These are phyloP conservation scores for Prionace glauca DNA, from an alignment of 2,797 vertebrate species.

Conservation along the genomic window DNA sequence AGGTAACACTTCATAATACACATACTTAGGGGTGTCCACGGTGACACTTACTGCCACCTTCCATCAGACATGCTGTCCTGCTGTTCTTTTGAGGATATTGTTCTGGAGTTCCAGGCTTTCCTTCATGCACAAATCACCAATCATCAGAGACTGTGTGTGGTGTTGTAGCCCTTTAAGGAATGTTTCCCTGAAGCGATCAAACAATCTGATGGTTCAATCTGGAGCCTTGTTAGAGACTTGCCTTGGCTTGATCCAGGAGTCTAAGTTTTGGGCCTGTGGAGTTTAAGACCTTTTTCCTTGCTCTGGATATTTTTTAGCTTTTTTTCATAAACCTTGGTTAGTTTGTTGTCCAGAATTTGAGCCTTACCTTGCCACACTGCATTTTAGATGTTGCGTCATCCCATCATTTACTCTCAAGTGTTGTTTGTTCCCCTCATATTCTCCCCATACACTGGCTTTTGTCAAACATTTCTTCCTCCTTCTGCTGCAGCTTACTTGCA, in stretches of 20 bases:
- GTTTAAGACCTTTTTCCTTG: too few relatives aligned
- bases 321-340: too few relatives aligned
- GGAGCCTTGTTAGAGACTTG: too few relatives aligned
- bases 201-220: too few relatives aligned
- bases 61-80: background rate
- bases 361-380: too few relatives aligned
- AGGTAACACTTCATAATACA: background rate
- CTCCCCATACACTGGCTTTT: background rate
- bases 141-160: background rate
- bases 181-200: too few relatives aligned
- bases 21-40: background rate
- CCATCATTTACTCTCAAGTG: background rate
- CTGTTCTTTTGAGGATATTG: background rate
- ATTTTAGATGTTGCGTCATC: background rate
- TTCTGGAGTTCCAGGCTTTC: background rate
- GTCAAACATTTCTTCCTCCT: background rate
- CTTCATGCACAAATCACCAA: background rate
- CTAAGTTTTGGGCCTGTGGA: too few relatives aligned
- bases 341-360: too few relatives aligned
- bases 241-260: too few relatives aligned
- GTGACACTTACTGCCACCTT: background rate
- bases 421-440: background rate
- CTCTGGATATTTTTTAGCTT: too few relatives aligned
- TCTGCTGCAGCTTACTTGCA: background rate
- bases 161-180: too few relatives aligned